Evolutionary conservation across 2,797 vertebrate species (phyloP).

Genomic region (Phoebastria nigripes): DNA sequence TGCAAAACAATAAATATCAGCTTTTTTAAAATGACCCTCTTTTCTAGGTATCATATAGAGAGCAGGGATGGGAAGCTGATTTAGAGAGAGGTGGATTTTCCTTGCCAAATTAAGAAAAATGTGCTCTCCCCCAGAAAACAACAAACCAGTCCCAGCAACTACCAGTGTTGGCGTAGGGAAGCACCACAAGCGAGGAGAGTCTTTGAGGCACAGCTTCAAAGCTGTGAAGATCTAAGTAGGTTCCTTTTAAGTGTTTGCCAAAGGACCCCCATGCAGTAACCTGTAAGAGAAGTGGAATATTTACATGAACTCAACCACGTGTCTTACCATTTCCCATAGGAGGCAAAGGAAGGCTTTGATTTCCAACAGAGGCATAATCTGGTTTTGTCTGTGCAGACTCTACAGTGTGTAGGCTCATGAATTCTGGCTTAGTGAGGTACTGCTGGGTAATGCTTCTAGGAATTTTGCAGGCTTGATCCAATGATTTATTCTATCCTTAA

Average conservation of each 20-base stretch:
- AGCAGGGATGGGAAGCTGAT: neutral
- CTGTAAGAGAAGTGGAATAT: neutral
- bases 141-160: neutral
- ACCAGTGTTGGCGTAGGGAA: neutral
- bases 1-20: neutral
- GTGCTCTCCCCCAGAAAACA: neutral
- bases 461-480: neutral
- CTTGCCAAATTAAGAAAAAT: neutral
- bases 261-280: neutral
- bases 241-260: neutral
- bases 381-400: neutral
- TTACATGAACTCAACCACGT: neutral
- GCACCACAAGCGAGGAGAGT: neutral
- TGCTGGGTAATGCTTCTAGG: neutral
- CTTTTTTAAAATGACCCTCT: neutral
- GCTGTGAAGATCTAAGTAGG: neutral
- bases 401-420: neutral
- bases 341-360: neutral
- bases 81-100: neutral
- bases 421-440: neutral
- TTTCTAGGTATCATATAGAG: neutral
- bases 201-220: neutral
- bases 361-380: neutral
- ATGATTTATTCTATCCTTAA: neutral
- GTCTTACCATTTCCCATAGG: neutral